Base-by-base conservation (phyloP, 2,113 vertebrate species). In the Camelus dromedarius region DNA sequence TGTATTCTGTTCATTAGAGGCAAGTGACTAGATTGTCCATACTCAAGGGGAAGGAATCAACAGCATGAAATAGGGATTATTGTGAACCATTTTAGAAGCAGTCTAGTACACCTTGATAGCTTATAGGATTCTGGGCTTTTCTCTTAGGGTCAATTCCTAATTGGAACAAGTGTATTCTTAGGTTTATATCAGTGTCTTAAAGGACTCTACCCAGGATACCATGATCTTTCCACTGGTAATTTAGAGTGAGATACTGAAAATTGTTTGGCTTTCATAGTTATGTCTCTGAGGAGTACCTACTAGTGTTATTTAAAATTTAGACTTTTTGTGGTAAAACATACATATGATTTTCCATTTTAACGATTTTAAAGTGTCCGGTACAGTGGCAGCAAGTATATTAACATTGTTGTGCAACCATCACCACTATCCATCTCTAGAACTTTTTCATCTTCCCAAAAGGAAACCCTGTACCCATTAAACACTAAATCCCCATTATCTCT, bases 131-230 rank as follows among this genome's bases (percentile, higher is more conserved):
- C 42, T 50, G 50, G 50, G 58, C n/a, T 64, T 80, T 95, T 69
- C 0, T 28, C 8, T 19, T 84, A 89, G 56, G 48, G 70, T 58
- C 42, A 54, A 5, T 76, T 89, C 35, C 52, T 77, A 72, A 42
- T 35, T 92, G 84, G 46, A 56, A 85, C 66, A 72, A 9, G 42
- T 73, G 11, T 94, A 76, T 79, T 92, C 38, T 84, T 94, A 76
- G n/a, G 48, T 89, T 89, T 94, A 60, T 60, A 73, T 94, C 38
- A 76, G 38, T 87, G 58, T 89, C 73, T 73, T 89, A 72, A 79
- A 94, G 58, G 58, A 93, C 58, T 69, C 16, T 19, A 67, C 22
- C 42, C 15, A 56, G 30, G 58, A 64, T 86, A n/a, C 18, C 16
- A 32, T 96, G 62, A 77, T 79, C 16, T 91, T 90, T 82, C 48